Evolutionary conservation across 1,140 invertebrate genomes (phyloP), one percentile per base, ranked within the genome.

Genomic region (Aricia agestis): DNA sequence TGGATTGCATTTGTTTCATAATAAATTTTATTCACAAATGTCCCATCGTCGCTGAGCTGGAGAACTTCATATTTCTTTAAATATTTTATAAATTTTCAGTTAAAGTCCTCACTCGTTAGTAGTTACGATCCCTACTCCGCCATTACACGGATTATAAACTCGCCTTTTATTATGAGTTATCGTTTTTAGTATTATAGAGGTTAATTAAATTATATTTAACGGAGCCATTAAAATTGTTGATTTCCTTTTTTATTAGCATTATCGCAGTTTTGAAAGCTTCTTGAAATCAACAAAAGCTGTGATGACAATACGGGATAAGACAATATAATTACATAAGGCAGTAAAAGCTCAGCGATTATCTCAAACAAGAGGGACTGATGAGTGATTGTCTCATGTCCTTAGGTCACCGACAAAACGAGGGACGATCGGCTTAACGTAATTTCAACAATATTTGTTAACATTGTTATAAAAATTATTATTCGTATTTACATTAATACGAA

Each of bases 321-420:
- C 61, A 69, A 70, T 67, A 70, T 69, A 70, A 74, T 74, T 59
- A 74, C 68, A 59, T 57, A 69, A 74, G 74, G 66, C 61, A 71
- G 71, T 52, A 36, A 66, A 71, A 63, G 52, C 73, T 73, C 73
- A 17, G 65, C 71, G 71, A 77, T 77, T 77, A 77, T 75, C 71
- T 80, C 82, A 86, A 85, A 88, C 86, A 88, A 89, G 87, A 81
- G 85, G 67, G 74, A 19, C 77, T 89, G 86, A 89, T 88, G 87
- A 89, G 75, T 76, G 78, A 72, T 87, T 89, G 87, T 88, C 77
- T 74, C 74, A 71, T 65, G 73, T 82, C 82, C 84, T 84, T 82
- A 82, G 84, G 84, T 86, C 82, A 86, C 79, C 70, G 72, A 70
- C 45, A 70, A 72, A 66, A 69, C 63, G 72, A 77, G 75, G 77